Evolutionary conservation across 2,888 invertebrate genomes (phyloP), one percentile per base, ranked within the genome.

Genomic region (Drosophila leonis): DNA sequence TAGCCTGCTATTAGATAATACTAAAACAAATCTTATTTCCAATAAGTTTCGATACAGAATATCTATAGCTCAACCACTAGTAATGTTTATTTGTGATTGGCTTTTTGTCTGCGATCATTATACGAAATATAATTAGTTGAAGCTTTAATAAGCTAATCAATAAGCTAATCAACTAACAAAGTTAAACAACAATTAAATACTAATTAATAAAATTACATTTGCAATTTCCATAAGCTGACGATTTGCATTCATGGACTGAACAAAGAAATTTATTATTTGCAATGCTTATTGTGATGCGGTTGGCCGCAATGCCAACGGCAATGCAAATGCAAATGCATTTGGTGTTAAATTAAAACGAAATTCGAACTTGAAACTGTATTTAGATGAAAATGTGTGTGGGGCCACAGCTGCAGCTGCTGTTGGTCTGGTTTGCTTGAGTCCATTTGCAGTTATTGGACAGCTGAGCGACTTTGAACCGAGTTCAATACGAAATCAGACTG

Each of bases 251-350:
- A 37, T 20, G 18, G n/a, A 24, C 44, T 49, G 18, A 9, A 18
- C 55, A 72, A 27, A 20, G 20, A 51, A 44, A 78, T 67, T 55
- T 51, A 46, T 65, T 55, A 56, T 63, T 56, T 49, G 42, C 52
- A 56, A 61, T 63, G 61, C 59, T 65, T 54, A 27, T 42, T 24
- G 8, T 12, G 18, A 10, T 35, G 46, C 15, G 39, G 27, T 31
- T 44, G n/a, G 35, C n/a, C 44, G 13, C 12, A 18, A 10, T n/a
- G 27, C 27, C 27, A 27, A 27, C 27, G 27, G 15, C 27, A 46
- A 27, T 15, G 15, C 27, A 46, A 27, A 27, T 18, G 56, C 7
- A 76, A 71, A 65, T 59, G 37, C 52, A 52, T 46, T 75, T 69
- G 31, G 27, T 55, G 41, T 42, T 10, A 39, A 60, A n/a, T 42